Evolutionary conservation across 2,888 invertebrate genomes (phyloP).

Genomic region (Omphaloscelis lunosa): DNA sequence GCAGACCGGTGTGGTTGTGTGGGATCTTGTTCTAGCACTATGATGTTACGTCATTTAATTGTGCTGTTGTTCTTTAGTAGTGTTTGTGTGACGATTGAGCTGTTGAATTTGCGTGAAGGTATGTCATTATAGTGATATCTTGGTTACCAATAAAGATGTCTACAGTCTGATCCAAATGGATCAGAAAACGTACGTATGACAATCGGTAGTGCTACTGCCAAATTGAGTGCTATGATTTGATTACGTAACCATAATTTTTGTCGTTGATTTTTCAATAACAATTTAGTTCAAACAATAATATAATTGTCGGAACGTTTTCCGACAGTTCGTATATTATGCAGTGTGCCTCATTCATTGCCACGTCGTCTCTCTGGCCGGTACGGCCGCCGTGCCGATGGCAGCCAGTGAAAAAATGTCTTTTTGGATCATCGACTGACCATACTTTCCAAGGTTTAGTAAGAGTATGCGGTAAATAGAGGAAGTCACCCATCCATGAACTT

Average conservation of each 20-base stretch:
- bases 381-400: background rate
- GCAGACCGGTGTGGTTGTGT: background rate
- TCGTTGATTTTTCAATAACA: no score
- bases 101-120: constrained; percentile 31
- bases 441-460: background rate
- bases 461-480: background rate
- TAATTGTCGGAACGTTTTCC: background rate
- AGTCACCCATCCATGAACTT: background rate
- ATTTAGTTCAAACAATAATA: background rate
- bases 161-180: background rate
- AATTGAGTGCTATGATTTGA: background rate
- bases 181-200: background rate
- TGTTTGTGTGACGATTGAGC: constrained; percentile 19
- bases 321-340: background rate
- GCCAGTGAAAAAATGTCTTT: background rate
- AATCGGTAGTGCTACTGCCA: background rate
- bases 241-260: background rate
- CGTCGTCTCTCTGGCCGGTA: background rate
- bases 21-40: background rate
- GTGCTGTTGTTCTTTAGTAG: constrained; percentile 10
- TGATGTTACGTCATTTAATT: constrained; percentile 6
- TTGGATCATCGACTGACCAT: background rate
- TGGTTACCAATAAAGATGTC: background rate
- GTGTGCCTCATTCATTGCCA: background rate
- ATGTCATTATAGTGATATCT: background rate